A percentile compares a stretch with the other conserved stretches of the same genome.
These are phyloP conservation scores for Trissolcus japonicus DNA, from an alignment of 2,888 invertebrate genomes.

Conservation along the genomic window DNA sequence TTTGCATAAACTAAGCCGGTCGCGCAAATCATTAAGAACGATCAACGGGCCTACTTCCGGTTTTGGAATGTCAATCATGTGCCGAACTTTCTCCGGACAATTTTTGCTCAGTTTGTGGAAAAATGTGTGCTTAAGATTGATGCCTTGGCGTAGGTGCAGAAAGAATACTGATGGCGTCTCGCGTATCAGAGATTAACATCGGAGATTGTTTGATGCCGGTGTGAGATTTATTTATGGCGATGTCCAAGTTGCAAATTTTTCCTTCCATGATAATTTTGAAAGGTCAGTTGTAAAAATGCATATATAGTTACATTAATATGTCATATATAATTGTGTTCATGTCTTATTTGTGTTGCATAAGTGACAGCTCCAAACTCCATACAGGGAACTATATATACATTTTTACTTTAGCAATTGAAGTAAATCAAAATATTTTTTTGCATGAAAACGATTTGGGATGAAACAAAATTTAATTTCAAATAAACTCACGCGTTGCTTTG, in stretches of 20 bases:
- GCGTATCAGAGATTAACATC: constrained; percentile 11
- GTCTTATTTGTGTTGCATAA: too few relatives aligned
- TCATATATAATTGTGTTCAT: too few relatives aligned
- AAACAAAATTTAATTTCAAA: neutral
- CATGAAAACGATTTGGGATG: neutral
- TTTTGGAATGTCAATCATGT: constrained; percentile 35
- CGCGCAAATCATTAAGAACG: constrained; percentile 41
- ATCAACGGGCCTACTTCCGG: constrained; percentile 37
- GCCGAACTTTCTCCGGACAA: constrained; percentile 31
- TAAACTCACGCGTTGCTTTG: constrained; percentile 89
- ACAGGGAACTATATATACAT: too few relatives aligned
- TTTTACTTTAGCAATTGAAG: too few relatives aligned
- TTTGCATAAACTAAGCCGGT: constrained; percentile 43
- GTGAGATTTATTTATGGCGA: neutral
- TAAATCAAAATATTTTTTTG: too few relatives aligned
- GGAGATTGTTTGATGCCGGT: constrained; percentile 1
- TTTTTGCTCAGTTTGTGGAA: constrained; percentile 28
- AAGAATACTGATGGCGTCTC: constrained; percentile 17
- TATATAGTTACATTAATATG: too few relatives aligned
- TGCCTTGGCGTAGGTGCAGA: neutral
- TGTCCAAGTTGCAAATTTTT: neutral
- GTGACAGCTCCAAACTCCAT: too few relatives aligned
- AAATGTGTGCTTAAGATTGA: constrained; percentile 19
- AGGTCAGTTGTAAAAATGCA: too few relatives aligned
- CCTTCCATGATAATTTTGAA: neutral